Conservation (phyloP, 1,140 invertebrate genomes). For the Araneus ventricosus region DNA sequence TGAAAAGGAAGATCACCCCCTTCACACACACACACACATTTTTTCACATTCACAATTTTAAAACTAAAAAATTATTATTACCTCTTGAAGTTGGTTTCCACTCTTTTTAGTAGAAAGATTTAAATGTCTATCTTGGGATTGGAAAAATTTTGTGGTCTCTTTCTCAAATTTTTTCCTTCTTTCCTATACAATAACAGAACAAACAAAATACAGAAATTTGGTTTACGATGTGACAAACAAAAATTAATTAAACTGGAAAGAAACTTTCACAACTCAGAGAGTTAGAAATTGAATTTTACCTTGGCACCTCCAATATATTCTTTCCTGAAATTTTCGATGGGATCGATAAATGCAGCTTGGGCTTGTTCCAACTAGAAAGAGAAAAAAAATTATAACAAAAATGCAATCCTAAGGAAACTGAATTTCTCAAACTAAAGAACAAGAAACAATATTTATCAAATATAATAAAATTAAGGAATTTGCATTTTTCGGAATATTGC, state of each 20-base stretch:
- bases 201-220: neutral
- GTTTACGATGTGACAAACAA: neutral
- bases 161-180: conserved; percentile 99
- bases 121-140: conserved; percentile 95
- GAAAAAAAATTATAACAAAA: neutral
- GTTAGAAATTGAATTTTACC: conserved; percentile 81
- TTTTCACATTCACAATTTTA: too few relatives aligned
- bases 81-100: conserved; percentile 94
- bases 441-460: conserved; percentile 62
- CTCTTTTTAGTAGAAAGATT: conserved; percentile 96
- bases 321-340: conserved; percentile 95
- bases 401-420: neutral
- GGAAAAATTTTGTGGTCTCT: conserved; percentile 97
- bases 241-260: neutral
- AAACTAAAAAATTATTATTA: conserved; percentile 80
- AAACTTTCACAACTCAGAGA: neutral
- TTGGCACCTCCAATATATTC: conserved; percentile 96
- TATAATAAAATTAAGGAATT: conserved; percentile 2
- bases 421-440: neutral
- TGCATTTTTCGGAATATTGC: neutral
- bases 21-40: too few relatives aligned
- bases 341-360: conserved; percentile 93
- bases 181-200: conserved; percentile 83
- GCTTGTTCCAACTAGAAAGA: conserved; percentile 89
- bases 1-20: too few relatives aligned